A percentile compares a stretch with the other conserved stretches of the same genome.
phyloP scores from a whole-genome alignment of 2,113 vertebrate genomes.

The Melanerpes formicivorus region DNA sequence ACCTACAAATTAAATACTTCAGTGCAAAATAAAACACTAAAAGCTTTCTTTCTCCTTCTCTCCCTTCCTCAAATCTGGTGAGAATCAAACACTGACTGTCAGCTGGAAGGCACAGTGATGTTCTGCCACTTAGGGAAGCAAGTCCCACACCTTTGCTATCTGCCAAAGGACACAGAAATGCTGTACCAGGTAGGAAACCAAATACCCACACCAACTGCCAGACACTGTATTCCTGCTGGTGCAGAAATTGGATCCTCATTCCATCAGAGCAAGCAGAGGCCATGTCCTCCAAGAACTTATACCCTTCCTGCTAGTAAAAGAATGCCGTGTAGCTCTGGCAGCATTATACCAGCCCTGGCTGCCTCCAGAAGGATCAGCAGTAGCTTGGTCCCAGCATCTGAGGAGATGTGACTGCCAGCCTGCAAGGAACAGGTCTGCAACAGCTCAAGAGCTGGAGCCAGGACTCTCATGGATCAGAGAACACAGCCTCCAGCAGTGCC shows the following conservation, averaged over 20 bases:
- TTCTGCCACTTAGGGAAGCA: not conserved
- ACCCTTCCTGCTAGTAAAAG: not conserved
- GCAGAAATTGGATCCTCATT: not conserved
- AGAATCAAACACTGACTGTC: not conserved
- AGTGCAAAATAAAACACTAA: not conserved
- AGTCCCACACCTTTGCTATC: not conserved
- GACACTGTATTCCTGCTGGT: not conserved
- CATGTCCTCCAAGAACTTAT: not conserved
- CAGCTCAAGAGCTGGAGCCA: accelerated
- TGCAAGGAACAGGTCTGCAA: not conserved
- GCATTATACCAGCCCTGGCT: not conserved
- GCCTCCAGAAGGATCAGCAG: not conserved
- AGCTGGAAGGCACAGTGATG: not conserved
- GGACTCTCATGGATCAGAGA: accelerated
- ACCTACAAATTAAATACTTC: not conserved
- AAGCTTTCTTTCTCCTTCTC: not conserved
- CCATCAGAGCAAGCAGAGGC: not conserved
- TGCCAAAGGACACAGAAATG: not conserved
- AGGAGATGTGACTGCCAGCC: not conserved
- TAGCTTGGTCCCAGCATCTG: not conserved
- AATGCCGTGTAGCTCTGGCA: not conserved
- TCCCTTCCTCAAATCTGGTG: not conserved
- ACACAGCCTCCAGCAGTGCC: not conserved
- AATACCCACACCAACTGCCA: not conserved
- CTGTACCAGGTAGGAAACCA: not conserved